A percentile compares a stretch with the other conserved stretches of the same genome.
Conservation (phyloP, 2,888 invertebrate species). For the Sturmia bella region DNA sequence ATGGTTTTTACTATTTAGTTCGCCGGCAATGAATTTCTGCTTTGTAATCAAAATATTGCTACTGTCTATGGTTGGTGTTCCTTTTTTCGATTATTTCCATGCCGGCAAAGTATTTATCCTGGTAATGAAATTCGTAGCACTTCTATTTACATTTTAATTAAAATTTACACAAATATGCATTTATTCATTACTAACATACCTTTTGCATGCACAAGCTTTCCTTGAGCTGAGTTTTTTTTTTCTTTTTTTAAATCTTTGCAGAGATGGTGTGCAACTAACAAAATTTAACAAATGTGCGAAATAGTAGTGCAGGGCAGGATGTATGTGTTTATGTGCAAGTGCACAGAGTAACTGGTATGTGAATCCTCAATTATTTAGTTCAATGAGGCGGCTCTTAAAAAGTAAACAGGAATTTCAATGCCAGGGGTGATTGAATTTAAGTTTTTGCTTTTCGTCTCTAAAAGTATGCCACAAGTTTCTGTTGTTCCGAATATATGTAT, state of each 20-base stretch:
- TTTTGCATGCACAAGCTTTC: constrained; percentile 9
- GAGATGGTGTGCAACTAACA: constrained; percentile 14
- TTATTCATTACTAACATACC: constrained; percentile 60
- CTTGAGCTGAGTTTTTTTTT: neutral
- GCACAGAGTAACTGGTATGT: constrained; percentile 25
- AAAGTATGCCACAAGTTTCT: too few species aligned
- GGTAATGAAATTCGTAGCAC: constrained; percentile 14
- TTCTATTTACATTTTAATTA: constrained; percentile 69
- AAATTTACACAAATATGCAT: constrained; percentile 68
- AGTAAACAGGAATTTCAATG: too few species aligned
- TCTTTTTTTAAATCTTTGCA: neutral
- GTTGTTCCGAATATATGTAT: too few species aligned
- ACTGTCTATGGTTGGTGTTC: constrained; percentile 14
- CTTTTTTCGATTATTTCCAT: neutral
- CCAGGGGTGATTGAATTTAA: too few species aligned
- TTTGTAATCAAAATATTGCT: constrained; percentile 43
- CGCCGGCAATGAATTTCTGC: neutral
- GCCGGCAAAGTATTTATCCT: neutral
- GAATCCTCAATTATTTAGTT: too few species aligned
- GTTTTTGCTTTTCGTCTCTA: too few species aligned
- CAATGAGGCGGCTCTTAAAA: too few species aligned
- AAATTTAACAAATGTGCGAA: neutral
- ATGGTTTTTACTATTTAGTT: neutral
- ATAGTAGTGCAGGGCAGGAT: neutral
- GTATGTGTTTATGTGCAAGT: too few species aligned